Conservation (phyloP, 2,797 vertebrate species). For the Enteromius argenteus region DNA sequence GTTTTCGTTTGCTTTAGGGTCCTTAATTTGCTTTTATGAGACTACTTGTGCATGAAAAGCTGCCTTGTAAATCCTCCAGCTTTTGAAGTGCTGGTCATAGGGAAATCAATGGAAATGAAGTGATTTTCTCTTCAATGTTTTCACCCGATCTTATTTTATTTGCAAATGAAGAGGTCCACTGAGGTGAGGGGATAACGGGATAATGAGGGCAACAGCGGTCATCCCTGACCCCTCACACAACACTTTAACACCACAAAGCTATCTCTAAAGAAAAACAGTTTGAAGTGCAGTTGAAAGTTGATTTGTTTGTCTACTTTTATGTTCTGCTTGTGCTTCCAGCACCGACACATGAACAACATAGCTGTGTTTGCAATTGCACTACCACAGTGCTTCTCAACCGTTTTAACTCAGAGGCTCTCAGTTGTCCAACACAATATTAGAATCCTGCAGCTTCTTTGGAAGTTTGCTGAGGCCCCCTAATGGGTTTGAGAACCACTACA, state of each 20-base stretch:
- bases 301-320: neutral
- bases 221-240: neutral
- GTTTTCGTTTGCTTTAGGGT: slow-evolving; percentile 16
- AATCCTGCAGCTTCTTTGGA: neutral
- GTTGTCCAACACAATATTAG: neutral
- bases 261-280: slow-evolving; percentile 1
- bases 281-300: neutral
- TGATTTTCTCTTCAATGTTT: slow-evolving; percentile 31
- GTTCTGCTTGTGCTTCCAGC: slow-evolving; percentile 5
- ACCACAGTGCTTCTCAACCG: neutral
- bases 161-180: slow-evolving; percentile 48
- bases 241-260: neutral
- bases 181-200: slow-evolving; percentile 31
- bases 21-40: slow-evolving; percentile 32
- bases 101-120: slow-evolving; percentile 51
- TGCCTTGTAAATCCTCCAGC: slow-evolving; percentile 33
- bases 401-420: neutral
- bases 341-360: neutral
- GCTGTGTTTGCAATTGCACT: neutral
- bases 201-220: slow-evolving; percentile 33
- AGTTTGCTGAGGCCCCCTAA: slow-evolving; percentile 6
- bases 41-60: slow-evolving; percentile 39
- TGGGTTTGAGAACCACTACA: neutral
- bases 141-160: slow-evolving; percentile 33
- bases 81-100: slow-evolving; percentile 43